Evolutionary conservation across 2,888 invertebrate genomes (phyloP).

Genomic region (Choreutis nemorana): DNA sequence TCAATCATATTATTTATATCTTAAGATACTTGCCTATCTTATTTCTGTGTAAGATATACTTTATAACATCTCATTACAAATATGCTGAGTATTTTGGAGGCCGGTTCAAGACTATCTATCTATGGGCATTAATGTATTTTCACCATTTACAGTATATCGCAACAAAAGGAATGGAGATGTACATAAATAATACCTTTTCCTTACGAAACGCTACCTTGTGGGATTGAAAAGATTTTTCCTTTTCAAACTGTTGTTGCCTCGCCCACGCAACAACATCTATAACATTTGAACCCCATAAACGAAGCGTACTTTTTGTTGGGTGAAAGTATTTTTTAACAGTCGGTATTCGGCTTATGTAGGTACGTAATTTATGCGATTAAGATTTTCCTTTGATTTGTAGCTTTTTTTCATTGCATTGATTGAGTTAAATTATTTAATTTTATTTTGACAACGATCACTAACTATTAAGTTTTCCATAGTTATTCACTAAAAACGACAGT

Average conservation of each 20-base stretch:
- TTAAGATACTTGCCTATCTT: too few species aligned
- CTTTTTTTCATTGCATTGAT: not conserved
- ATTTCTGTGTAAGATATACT: too few species aligned
- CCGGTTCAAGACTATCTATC: too few species aligned
- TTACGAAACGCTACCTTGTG: conserved; percentile 30
- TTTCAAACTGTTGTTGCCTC: conserved; percentile 36
- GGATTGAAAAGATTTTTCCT: conserved; percentile 40
- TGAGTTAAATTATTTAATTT: not conserved
- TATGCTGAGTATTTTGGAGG: too few species aligned
- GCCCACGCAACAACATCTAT: conserved; percentile 30
- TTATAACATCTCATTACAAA: too few species aligned
- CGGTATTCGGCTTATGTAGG: not conserved
- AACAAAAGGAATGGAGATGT: conserved; percentile 36
- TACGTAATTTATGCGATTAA: not conserved
- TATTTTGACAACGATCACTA: not conserved
- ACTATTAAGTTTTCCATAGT: not conserved
- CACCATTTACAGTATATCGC: too few species aligned
- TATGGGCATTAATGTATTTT: too few species aligned
- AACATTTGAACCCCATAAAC: conserved; percentile 28
- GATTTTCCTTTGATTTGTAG: not conserved
- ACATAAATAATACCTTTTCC: conserved; percentile 47
- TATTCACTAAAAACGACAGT: not conserved
- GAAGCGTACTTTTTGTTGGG: conserved; percentile 23
- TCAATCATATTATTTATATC: too few species aligned
- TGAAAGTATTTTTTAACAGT: conserved; percentile 3